Conservation (phyloP, 2,888 invertebrate genomes). For the Sarcophaga caerulescens region DNA sequence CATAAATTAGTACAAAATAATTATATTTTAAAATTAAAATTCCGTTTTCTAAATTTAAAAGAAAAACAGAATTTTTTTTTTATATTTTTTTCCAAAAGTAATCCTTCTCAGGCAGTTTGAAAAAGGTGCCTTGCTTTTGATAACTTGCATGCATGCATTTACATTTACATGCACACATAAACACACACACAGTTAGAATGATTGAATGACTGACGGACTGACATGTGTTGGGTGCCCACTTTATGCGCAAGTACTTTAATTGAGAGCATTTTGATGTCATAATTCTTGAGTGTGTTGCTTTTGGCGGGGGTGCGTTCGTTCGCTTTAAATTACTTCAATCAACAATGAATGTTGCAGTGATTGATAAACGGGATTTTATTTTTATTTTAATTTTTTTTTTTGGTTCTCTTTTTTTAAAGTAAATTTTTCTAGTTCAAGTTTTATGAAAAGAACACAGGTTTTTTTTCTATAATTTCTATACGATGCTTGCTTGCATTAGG, state of each 20-base stretch:
- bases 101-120: too few relatives aligned
- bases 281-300: constrained; percentile 72
- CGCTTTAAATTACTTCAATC: constrained; percentile 70
- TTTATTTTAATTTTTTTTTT: constrained; percentile 8
- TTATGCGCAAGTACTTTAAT: constrained; percentile 74
- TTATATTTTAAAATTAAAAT: too few relatives aligned
- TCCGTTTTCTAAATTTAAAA: too few relatives aligned
- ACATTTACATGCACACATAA: not conserved
- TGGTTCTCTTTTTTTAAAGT: not conserved
- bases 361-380: constrained; percentile 65
- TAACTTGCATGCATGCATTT: not conserved
- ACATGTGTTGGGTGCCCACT: constrained; percentile 51
- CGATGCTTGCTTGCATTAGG: constrained; percentile 11
- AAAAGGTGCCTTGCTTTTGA: not conserved
- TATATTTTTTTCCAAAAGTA: too few relatives aligned
- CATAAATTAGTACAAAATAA: too few relatives aligned
- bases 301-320: constrained; percentile 37
- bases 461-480: too few relatives aligned
- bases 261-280: constrained; percentile 78
- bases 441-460: too few relatives aligned
- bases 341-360: constrained; percentile 64
- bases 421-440: not conserved
- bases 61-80: too few relatives aligned
- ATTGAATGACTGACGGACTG: too few relatives aligned
- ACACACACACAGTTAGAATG: not conserved